Base-by-base conservation (phyloP, 92 coral and sea anemone species). In the Ricordea florida region DNA sequence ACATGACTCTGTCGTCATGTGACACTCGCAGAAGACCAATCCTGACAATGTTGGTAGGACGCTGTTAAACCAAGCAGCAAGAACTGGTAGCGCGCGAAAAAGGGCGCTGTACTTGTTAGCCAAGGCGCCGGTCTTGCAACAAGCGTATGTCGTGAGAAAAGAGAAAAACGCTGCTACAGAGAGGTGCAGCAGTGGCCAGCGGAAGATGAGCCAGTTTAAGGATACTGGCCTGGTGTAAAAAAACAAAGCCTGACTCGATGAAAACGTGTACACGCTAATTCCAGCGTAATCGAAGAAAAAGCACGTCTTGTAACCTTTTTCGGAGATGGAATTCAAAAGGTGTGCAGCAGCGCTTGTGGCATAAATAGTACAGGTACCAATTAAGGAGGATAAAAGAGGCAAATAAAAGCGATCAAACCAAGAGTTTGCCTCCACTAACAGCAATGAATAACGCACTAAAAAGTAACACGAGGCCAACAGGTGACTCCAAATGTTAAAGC, bases 231-330 rank as follows among this genome's bases (percentile, higher is more conserved):
- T 76, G 23, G 71, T 60, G 44, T 84, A 84, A 57, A 78, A 80
- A 44, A 51, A 72, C 50, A 74, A 63, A 14, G 58, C 83, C 35
- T 83, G 83, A 24, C 70, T 35, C 0, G 81, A 79, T 0, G 81
- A 68, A 34, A 72, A 72, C 13, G 81, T 72, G 52, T 57, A 62
- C 0, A 66, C 5, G 13, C 83, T 65, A n/a, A 83, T 83, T 5
- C 65, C 72, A 1, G 78, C 89, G n/a, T 83, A 66, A 58, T 83
- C 89, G 78, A 75, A 46, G 66, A 51, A 83, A 45, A 75, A 83
- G 27, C 83, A 57, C n/a, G 33, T 53, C 21, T 75, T 81, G 44
- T 48, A 40, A 3, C 46, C 50, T 28, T 56, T 33, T 16, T 55
- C 70, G 3, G 83, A 75, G 48, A 75, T 74, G 24, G 49, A 57